phyloP scores from a whole-genome alignment of 2,797 vertebrate genomes.

The Picus viridis region DNA sequence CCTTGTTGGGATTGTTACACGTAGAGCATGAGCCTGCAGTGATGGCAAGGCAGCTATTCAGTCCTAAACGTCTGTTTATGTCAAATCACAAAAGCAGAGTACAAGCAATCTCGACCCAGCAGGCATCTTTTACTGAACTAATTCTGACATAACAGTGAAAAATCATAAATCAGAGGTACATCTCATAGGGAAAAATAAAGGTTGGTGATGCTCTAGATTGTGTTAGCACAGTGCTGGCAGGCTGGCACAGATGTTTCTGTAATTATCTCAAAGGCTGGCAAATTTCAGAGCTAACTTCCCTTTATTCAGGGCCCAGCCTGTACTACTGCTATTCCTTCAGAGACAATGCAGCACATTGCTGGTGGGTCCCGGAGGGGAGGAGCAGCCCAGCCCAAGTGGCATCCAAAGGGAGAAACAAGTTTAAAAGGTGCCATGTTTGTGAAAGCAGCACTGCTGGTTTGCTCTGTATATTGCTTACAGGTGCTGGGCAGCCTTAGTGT shows the following conservation, averaged over 20 bases:
- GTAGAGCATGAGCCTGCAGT: background rate
- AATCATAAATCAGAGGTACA: background rate
- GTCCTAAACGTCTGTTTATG: conserved; percentile 24
- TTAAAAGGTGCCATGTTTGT: background rate
- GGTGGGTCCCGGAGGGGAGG: fast-evolving
- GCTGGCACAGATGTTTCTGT: background rate
- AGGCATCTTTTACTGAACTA: conserved; percentile 2
- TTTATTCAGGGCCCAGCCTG: background rate
- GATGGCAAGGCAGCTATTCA: conserved; percentile 9
- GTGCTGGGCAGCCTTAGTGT: background rate
- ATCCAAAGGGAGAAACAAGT: background rate
- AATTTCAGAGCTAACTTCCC: background rate
- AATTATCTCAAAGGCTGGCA: background rate
- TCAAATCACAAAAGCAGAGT: conserved; percentile 46
- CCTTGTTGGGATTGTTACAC: background rate
- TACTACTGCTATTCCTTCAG: background rate
- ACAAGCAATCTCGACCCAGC: conserved; percentile 18
- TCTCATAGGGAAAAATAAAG: background rate
- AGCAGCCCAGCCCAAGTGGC: background rate
- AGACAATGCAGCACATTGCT: background rate
- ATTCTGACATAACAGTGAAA: conserved; percentile 38
- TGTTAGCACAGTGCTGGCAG: background rate
- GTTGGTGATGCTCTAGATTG: background rate
- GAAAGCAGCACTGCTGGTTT: background rate
- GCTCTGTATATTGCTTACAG: background rate